Evolutionary conservation across 2,113 vertebrate genomes (phyloP), one percentile per base, ranked within the genome.

Genomic region (Clarias batrachus): DNA sequence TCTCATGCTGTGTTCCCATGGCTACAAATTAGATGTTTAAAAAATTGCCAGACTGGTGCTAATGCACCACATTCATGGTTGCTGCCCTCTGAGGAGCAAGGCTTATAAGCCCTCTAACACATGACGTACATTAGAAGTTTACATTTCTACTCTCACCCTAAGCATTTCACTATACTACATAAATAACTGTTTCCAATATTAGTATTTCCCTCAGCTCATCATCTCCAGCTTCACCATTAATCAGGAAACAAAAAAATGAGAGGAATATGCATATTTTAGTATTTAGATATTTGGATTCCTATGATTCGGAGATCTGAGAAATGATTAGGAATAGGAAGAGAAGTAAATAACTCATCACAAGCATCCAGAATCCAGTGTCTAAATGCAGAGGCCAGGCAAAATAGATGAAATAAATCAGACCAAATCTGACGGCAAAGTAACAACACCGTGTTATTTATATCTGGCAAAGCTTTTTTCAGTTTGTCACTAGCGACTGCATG

Each of bases 1-100:
- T 52, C 81, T 23, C 62, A 73, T 70, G 63, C 65, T 82, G 71
- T 66, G 88, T 87, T 78, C 70, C 83, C 80, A 87, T 89, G 74
- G 88, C 85, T 83, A 89, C 86, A 85, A 78, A 89, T 79, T 56
- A 87, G 23, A 83, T 79, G 41, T 33, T 81, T 66, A 73, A 57
- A 79, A 23, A 65, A 78, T 10, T 30, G 41, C 48, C 57, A 56
- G n/a, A 81, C 27, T 62, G 37, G 19, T 74, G 85, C 79, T 82
- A 62, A 82, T 54, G 57, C 48, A 71, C 33, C 54, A 52, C 8
- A 17, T 74, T 57, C 13, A 33, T 82, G 11, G 79, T 73, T 37
- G 52, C 30, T 81, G 54, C 54, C 78, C 78, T 86, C 73, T 52
- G 76, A 88, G 57, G 77, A 78, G 25, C 23, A 30, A 54, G 23